Conservation (phyloP, 2,888 invertebrate genomes). For the Lomographa bimaculata region DNA sequence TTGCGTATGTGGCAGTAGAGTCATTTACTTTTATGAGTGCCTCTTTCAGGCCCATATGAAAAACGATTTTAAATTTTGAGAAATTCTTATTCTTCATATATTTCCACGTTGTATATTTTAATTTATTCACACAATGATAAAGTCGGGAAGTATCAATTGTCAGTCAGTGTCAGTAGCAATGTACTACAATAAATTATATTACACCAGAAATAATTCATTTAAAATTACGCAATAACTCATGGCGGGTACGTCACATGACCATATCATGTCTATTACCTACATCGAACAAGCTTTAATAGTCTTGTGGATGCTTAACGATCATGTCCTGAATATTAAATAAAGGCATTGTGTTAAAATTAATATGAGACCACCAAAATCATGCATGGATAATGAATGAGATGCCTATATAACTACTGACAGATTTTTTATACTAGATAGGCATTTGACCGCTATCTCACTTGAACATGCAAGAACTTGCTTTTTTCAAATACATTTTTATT, state of each 20-base stretch:
- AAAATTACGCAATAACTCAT: conserved; percentile 20
- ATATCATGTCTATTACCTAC: conserved; percentile 21
- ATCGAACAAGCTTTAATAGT: conserved; percentile 20
- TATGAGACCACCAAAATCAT: conserved; percentile 14
- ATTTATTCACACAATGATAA: too few species aligned
- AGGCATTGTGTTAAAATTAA: conserved; percentile 14
- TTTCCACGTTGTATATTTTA: too few species aligned
- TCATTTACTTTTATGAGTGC: too few species aligned
- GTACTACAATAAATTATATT: conserved; percentile 13
- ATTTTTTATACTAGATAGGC: too few species aligned
- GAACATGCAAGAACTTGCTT: too few species aligned
- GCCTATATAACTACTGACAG: too few species aligned
- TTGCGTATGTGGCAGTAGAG: too few species aligned
- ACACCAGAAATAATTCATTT: conserved; percentile 13
- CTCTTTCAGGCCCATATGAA: too few species aligned
- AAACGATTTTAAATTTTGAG: too few species aligned
- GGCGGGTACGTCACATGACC: conserved; percentile 11
- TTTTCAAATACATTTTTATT: too few species aligned
- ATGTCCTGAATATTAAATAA: conserved; percentile 15
- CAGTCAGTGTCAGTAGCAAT: conserved; percentile 9
- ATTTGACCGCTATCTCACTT: too few species aligned
- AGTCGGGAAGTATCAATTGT: conserved; percentile 5
- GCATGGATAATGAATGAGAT: conserved; percentile 1
- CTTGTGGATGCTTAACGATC: conserved; percentile 10
- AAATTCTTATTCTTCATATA: too few species aligned